A percentile compares a stretch with the other conserved stretches of the same genome.
Conservation (phyloP, 2,888 invertebrate species). For the Rhorus exstirpatorius region DNA sequence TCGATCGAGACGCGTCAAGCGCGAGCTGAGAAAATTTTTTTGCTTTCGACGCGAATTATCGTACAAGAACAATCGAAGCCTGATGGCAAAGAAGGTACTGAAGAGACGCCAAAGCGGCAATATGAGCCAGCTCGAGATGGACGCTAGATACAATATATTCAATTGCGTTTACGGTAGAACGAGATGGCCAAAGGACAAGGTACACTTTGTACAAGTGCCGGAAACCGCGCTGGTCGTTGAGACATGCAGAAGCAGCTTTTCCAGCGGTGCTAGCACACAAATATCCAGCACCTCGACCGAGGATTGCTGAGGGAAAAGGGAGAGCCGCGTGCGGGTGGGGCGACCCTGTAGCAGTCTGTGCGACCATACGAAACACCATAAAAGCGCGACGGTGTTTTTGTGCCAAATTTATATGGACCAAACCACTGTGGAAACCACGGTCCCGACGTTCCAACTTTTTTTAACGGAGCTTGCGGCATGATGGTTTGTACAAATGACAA, state of each 20-base stretch:
- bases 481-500: too few relatives aligned
- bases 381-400: too few relatives aligned
- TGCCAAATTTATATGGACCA: too few relatives aligned
- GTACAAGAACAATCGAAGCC: slow-evolving; percentile 84
- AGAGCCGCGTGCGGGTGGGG: too few relatives aligned
- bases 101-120: slow-evolving; percentile 82
- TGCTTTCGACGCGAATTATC: slow-evolving; percentile 84
- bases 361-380: too few relatives aligned
- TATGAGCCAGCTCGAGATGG: slow-evolving; percentile 78
- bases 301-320: slow-evolving; percentile 80
- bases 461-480: too few relatives aligned
- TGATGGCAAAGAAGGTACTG: slow-evolving; percentile 86
- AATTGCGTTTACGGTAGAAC: slow-evolving; percentile 83
- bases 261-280: slow-evolving; percentile 89
- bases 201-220: slow-evolving; percentile 87
- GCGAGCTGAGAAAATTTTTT: slow-evolving; percentile 87
- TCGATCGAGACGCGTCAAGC: slow-evolving; percentile 90
- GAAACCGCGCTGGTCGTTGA: slow-evolving; percentile 88
- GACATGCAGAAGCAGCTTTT: slow-evolving; percentile 89
- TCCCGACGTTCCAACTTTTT: too few relatives aligned
- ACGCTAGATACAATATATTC: slow-evolving; percentile 83
- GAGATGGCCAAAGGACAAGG: slow-evolving; percentile 85
- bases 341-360: too few relatives aligned
- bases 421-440: too few relatives aligned
- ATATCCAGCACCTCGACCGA: slow-evolving; percentile 89